Evolutionary conservation across 2,113 vertebrate species (phyloP), one percentile per base, ranked within the genome.

Genomic region (Cephalophus harveyi): DNA sequence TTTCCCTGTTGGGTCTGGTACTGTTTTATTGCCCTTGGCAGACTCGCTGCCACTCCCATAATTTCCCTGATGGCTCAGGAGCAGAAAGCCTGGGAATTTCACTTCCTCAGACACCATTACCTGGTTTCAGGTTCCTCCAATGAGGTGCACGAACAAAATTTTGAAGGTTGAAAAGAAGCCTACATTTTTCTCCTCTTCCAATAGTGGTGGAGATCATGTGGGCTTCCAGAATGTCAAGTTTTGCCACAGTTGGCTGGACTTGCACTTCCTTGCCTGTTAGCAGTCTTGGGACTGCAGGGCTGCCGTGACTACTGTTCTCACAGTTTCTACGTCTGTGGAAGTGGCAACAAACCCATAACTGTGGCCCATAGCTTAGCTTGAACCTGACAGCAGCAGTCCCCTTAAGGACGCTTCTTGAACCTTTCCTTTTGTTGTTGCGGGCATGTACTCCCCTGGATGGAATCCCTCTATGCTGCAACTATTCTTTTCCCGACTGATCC

Each of bases 151-250:
- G 10, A 27, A 43, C 14, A 36, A 36, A 40, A 96, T 59, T 89
- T 40, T 82, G 30, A 81, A 81, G 12, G 50, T 9, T 81, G 27
- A 62, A 67, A 85, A 86, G 17, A 43, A 27, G 9, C 14, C 16
- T 14, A 28, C 0, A 1, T 23, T 89, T 90, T 79, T 27, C 87
- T 62, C 11, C 36, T 54, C 12, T 79, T 40, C 2, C 23, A 93
- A 19, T 19, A 3, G 27, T 23, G 64, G 36, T 7, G 7, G 23
- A 33, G 5, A 60, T 11, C 1, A 0, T 4, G 4, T 17, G 15
- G 21, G 52, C 25, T 74, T 52, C 0, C 0, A 46, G 17, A 25
- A 62, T 30, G 23, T 25, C 23, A 33, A 25, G 7, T 50, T 87
- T 55, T 46, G 16, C 12, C 62, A 27, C 52, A 46, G 12, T 19